Evolutionary conservation across 2,113 vertebrate species (phyloP).

Genomic region (Dasyurus viverrinus): DNA sequence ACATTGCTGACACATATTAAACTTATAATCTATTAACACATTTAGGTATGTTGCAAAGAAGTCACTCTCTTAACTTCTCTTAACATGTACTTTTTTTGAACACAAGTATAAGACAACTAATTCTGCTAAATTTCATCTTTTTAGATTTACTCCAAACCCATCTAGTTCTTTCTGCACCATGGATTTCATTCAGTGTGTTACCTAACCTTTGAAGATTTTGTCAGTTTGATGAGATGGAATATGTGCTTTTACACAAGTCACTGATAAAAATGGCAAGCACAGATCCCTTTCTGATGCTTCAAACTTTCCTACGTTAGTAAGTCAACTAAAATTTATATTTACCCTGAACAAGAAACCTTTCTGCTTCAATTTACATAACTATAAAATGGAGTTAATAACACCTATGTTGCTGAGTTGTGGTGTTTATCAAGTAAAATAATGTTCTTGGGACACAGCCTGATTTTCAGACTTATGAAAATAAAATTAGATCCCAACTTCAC

Average conservation of each 20-base stretch:
- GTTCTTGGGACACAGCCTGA: neutral
- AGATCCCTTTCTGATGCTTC: neutral
- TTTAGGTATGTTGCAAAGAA: neutral
- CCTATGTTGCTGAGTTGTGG: neutral
- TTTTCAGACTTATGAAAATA: neutral
- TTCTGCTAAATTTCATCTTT: neutral
- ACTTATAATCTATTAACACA: neutral
- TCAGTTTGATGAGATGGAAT: neutral
- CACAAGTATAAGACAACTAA: neutral
- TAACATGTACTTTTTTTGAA: neutral
- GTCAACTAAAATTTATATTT: neutral
- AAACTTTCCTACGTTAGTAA: neutral
- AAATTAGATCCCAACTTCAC: neutral
- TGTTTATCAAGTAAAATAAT: neutral
- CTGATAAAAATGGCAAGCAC: neutral
- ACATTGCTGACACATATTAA: neutral
- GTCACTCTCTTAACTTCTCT: neutral
- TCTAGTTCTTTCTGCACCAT: neutral
- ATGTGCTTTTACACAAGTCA: neutral
- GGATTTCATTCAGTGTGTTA: neutral
- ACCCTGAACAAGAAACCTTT: neutral
- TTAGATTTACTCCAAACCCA: neutral
- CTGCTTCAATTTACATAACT: neutral
- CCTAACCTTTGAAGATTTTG: neutral
- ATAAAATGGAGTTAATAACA: neutral